Base-by-base conservation (phyloP, 2,113 vertebrate species). In the Cololabis saira region DNA sequence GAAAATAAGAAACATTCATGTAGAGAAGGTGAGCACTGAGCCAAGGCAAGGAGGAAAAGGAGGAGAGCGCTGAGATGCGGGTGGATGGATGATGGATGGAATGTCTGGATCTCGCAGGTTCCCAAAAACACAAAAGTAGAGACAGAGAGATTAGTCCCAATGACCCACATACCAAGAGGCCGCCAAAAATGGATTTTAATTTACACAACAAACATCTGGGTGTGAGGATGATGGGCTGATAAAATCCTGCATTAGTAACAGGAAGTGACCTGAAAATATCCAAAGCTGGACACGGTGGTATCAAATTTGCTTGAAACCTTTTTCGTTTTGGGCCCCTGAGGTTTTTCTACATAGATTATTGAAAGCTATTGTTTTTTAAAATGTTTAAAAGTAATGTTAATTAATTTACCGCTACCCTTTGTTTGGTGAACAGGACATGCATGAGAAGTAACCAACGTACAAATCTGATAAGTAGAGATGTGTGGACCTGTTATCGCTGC, bases 101-200 rank as follows among this genome's bases (percentile, higher is more conserved):
- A 55, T 17, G 58, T 61, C 66, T 52, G 49, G 16, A 56, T 69
- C 69, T 54, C 59, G 44, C 21, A 59, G 52, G 71, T 68, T 16
- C 50, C 33, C n/a, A 51, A 44, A 60, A 55, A 75, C 24, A 56
- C 27, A 33, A 44, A 19, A 54, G 62, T 40, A 57, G 41, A 47
- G 64, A 61, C 30, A 9, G 13, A 22, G 60, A 65, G 60, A 71
- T 79, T 64, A 74, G 67, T 74, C 69, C 61, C 59, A 69, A 40
- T 84, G 86, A 81, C 81, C 81, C 77, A 83, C 24, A 86, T 83
- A 70, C 72, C 45, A 48, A 59, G 43, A 68, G 43, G 44, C 44
- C 9, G 48, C 61, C 59, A 33, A 41, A 65, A 88, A 67, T 14
- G 37, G 21, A 16, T 61, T 78, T 76, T 64, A 48, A 78, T 80